These are phyloP conservation scores for Coenobita brevimanus DNA, from an alignment of 1,140 invertebrate species.

Conservation along the genomic window DNA sequence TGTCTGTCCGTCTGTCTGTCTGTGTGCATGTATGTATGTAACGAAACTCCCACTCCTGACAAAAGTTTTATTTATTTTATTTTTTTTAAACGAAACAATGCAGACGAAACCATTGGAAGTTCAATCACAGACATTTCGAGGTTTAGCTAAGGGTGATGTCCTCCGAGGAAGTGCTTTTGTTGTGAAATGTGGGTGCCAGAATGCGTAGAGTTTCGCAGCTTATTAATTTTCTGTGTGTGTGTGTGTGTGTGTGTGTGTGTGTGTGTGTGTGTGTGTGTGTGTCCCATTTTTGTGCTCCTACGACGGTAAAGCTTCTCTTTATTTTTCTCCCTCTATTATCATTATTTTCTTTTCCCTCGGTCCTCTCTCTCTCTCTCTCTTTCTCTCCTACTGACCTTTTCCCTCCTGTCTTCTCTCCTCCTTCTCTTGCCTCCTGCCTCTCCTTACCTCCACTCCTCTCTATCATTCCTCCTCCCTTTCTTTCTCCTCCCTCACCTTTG, in stretches of 20 bases:
- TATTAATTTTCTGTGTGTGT: too few species aligned
- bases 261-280: slow-evolving; percentile 19
- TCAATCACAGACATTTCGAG: too few species aligned
- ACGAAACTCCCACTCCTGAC: too few species aligned
- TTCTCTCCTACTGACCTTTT: too few species aligned
- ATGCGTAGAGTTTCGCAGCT: background rate
- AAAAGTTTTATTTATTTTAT: too few species aligned
- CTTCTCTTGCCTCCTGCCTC: background rate
- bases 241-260: slow-evolving; percentile 2
- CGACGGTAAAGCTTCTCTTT: background rate
- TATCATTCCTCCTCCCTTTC: background rate
- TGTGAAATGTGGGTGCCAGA: background rate
- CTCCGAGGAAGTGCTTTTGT: background rate
- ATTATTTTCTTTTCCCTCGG: background rate
- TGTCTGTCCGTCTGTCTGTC: too few species aligned
- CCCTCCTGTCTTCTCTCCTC: background rate
- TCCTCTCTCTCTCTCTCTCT: background rate
- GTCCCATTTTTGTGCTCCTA: background rate
- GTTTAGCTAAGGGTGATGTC: too few species aligned
- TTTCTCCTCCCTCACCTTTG: too few species aligned
- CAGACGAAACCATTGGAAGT: too few species aligned
- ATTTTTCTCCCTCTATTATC: background rate
- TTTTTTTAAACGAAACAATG: too few species aligned
- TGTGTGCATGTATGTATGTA: too few species aligned
- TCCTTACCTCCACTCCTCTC: too few species aligned